Base-by-base conservation (phyloP, 2,888 invertebrate species). In the Achlya flavicornis region DNA sequence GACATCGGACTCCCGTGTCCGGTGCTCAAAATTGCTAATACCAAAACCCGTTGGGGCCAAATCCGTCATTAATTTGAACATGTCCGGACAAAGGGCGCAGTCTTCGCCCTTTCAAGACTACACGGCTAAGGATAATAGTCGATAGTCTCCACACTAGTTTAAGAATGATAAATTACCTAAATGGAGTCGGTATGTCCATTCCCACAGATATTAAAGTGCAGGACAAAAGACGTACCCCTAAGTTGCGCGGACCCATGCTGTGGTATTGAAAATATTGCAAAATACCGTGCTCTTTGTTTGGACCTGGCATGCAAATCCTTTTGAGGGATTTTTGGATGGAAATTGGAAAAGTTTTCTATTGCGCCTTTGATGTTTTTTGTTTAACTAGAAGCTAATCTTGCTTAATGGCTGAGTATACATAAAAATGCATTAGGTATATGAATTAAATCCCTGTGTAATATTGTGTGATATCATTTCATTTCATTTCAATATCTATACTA, bases 91-190 rank as follows among this genome's bases (percentile, higher is more conserved):
- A 91, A 88, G 86, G 88, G 84, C 83, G 79, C 78, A 84, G 83
- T 80, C 82, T 85, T 83, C 85, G 89, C 86, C 88, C 90, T 86
- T 88, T 83, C 81, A 86, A 83, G 60, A 60, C 38, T 60, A 60
- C 60, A 85, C 85, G 76, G 83, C 85, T 85, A 83, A 76, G 83
- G 82, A 81, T 84, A 79, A 81, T 78, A 85, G 77, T 81, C 79
- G 84, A 88, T 85, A 83, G 86, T 89, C 88, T 85, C 83, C 78
- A 76, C 83, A 87, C 92, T 92, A 87, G 91, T 93, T 93, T 92
- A 93, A 93, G 92, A 92, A 93, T 93, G 93, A 93, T 93, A 93
- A 93, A 93, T 93, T 90, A 89, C 90, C 88, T 80, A 92, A 91
- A 91, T 91, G 91, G 90, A 92, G 85, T 89, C 89, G 91, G 91